phyloP scores from a whole-genome alignment of 2,113 vertebrate species.

The Taurulus bubalis region DNA sequence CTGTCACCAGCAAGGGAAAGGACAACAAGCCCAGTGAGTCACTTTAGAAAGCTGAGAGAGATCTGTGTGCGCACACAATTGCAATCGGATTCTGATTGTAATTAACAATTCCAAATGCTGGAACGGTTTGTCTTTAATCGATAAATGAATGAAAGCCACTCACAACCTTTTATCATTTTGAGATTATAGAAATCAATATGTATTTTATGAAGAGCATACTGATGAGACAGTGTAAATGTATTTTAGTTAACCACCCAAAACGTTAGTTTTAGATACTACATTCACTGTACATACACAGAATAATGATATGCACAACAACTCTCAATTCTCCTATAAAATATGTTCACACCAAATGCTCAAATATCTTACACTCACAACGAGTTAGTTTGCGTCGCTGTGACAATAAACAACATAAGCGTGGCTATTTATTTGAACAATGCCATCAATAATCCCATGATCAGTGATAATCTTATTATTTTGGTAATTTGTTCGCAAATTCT shows the following conservation, averaged over 20 bases:
- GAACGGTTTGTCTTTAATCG: not conserved
- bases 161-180: not conserved
- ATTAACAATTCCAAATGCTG: not conserved
- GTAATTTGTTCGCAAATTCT: too few species aligned
- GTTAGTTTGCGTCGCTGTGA: not conserved
- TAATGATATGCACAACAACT: not conserved
- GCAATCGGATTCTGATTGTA: not conserved
- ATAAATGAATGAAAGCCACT: not conserved
- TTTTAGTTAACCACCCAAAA: not conserved
- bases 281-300: not conserved
- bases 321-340: too few species aligned
- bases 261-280: not conserved
- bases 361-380: not conserved
- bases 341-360: not conserved
- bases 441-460: not conserved
- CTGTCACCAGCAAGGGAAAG: conserved; percentile 91
- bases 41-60: not conserved
- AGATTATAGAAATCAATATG: not conserved
- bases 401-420: too few species aligned
- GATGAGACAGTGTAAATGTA: not conserved
- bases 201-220: not conserved
- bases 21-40: conserved; percentile 95
- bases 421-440: not conserved
- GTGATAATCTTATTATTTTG: too few species aligned
- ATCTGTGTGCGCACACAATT: not conserved